phyloP scores from a whole-genome alignment of 2,888 invertebrate species.

The Leucophenga maculata region DNA sequence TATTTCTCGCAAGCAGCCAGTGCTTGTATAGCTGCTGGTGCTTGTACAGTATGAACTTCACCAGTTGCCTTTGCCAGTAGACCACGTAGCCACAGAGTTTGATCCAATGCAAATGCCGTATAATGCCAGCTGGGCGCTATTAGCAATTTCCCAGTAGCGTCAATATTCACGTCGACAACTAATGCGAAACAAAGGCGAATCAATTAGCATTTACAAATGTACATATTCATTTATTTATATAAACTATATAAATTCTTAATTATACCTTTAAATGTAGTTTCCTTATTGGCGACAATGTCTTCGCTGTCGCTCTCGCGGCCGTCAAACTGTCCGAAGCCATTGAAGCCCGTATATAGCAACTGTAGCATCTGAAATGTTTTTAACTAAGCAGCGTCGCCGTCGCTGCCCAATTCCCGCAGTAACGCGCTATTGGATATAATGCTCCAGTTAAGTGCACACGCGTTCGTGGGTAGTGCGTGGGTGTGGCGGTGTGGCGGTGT shows the following conservation, averaged over 20 bases:
- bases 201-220: neutral
- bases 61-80: conserved; percentile 40
- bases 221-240: too few relatives aligned
- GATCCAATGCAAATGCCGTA: conserved; percentile 53
- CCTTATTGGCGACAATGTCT: conserved; percentile 40
- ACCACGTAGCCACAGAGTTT: conserved; percentile 53
- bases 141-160: conserved; percentile 29
- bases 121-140: conserved; percentile 63
- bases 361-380: conserved; percentile 48
- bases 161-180: neutral
- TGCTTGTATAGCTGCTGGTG: conserved; percentile 49
- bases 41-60: conserved; percentile 34
- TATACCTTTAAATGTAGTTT: conserved; percentile 39
- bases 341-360: conserved; percentile 67
- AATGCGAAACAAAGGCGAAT: neutral
- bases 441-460: conserved; percentile 36
- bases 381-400: conserved; percentile 18
- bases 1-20: conserved; percentile 59
- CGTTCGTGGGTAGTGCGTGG: neutral
- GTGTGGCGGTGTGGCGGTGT: neutral
- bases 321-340: conserved; percentile 69
- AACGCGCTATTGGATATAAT: conserved; percentile 41
- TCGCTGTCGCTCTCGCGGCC: conserved; percentile 37
- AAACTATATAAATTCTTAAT: conserved; percentile 20
- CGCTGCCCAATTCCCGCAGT: conserved; percentile 2